phyloP scores from a whole-genome alignment of 2,113 vertebrate species.

The Sterrhoptilus dennistouni region DNA sequence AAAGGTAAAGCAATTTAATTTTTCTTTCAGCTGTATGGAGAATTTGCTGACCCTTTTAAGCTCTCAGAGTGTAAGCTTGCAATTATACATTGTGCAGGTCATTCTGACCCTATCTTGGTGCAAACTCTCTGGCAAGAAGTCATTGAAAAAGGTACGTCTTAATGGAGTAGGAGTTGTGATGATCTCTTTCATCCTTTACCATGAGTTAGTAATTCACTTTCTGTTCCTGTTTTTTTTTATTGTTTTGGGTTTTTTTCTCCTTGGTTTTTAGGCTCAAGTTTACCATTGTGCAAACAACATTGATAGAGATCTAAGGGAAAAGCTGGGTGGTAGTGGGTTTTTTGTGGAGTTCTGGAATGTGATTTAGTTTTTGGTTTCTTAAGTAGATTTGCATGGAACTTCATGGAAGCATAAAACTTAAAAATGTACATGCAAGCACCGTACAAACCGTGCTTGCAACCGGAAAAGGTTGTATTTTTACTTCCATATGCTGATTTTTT shows the following conservation, averaged over 20 bases:
- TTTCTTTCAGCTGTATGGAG: conserved; percentile 88
- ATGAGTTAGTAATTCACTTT: neutral
- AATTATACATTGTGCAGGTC: conserved; percentile 94
- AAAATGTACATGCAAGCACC: neutral
- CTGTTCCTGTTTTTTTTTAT: neutral
- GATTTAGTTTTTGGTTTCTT: neutral
- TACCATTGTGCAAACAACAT: neutral
- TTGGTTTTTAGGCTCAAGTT: neutral
- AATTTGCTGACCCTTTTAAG: conserved; percentile 94
- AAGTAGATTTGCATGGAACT: neutral
- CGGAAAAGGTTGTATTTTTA: neutral
- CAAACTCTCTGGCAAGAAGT: conserved; percentile 97
- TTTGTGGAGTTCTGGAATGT: neutral
- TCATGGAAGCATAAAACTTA: neutral
- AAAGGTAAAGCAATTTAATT: neutral
- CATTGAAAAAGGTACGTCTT: conserved; percentile 88
- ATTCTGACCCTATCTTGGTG: conserved; percentile 93
- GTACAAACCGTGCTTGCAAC: no score
- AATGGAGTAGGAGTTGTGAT: neutral
- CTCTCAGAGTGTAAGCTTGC: conserved; percentile 96
- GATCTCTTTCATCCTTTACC: neutral
- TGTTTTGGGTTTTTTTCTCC: rapidly evolving
- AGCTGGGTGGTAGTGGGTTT: neutral
- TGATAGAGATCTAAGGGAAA: neutral
- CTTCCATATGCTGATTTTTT: neutral